These are phyloP conservation scores for Deroplatys truncata DNA, from an alignment of 2,888 invertebrate genomes.

Conservation along the genomic window DNA sequence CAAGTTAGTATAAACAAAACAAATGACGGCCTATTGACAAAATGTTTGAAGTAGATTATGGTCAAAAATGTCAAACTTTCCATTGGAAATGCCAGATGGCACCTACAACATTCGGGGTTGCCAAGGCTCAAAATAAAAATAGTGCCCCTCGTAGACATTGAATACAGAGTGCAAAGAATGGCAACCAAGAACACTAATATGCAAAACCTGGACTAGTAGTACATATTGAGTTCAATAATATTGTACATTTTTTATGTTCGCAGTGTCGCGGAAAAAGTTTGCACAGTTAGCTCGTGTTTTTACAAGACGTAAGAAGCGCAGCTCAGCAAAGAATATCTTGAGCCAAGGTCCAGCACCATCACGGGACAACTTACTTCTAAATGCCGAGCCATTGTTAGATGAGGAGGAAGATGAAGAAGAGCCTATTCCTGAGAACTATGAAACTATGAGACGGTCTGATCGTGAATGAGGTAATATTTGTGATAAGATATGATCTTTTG, in stretches of 20 bases:
- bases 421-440: constrained; percentile 17
- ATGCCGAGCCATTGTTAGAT: constrained; percentile 34
- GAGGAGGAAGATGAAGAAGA: constrained; percentile 35
- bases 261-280: constrained; percentile 76
- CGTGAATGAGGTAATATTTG: neutral
- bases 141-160: no score
- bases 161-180: no score
- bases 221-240: no score
- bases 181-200: no score
- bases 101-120: no score
- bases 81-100: no score
- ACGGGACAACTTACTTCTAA: constrained; percentile 36
- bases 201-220: no score
- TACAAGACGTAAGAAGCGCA: constrained; percentile 55
- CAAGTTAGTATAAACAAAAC: no score
- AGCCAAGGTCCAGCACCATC: constrained; percentile 35
- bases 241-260: constrained; percentile 33
- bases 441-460: constrained; percentile 2
- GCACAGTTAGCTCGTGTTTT: constrained; percentile 74
- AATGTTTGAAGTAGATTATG: no score
- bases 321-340: constrained; percentile 31
- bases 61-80: no score
- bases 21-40: no score
- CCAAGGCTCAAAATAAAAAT: no score
- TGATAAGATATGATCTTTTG: neutral